Percentiles rank a stretch among this genome's conserved stretches.
Evolutionary conservation across 2,888 invertebrate genomes (phyloP).

Genomic region (Gastracanthus pulcherrimus): DNA sequence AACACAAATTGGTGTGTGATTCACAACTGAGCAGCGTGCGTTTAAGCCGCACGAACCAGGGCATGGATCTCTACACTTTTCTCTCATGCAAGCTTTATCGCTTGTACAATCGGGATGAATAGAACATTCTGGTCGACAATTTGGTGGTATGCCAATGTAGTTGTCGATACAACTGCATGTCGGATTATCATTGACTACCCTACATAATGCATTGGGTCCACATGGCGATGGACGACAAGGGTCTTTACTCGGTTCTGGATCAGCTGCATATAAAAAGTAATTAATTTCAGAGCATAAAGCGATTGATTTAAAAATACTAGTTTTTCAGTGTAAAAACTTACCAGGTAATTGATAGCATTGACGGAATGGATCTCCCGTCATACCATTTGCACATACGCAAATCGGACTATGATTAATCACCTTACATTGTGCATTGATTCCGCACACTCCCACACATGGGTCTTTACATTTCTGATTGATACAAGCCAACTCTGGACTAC

Average conservation of each 20-base stretch:
- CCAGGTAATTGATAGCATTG: constrained; percentile 76
- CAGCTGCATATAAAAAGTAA: constrained; percentile 68
- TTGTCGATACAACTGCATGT: constrained; percentile 74
- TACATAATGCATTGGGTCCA: constrained; percentile 88
- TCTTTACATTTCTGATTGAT: constrained; percentile 79
- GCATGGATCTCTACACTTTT: constrained; percentile 90
- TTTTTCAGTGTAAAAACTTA: constrained; percentile 40
- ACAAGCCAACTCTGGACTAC: constrained; percentile 77
- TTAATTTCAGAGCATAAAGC: too few species aligned
- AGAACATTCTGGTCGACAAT: constrained; percentile 89
- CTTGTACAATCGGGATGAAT: constrained; percentile 88
- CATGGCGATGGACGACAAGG: constrained; percentile 79
- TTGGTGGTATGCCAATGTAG: constrained; percentile 78
- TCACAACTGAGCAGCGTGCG: constrained; percentile 83
- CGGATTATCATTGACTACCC: constrained; percentile 80
- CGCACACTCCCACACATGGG: constrained; percentile 79
- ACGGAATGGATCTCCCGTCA: constrained; percentile 76
- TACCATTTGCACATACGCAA: constrained; percentile 74
- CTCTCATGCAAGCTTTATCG: constrained; percentile 85
- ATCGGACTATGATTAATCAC: constrained; percentile 79
- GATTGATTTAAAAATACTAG: constrained; percentile 40
- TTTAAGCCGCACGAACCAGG: constrained; percentile 83
- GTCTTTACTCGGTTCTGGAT: constrained; percentile 68
- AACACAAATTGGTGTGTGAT: constrained; percentile 85
- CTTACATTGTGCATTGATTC: constrained; percentile 78